These are phyloP conservation scores for Pogoniulus pusillus DNA, from an alignment of 2,797 vertebrate species.

Conservation along the genomic window DNA sequence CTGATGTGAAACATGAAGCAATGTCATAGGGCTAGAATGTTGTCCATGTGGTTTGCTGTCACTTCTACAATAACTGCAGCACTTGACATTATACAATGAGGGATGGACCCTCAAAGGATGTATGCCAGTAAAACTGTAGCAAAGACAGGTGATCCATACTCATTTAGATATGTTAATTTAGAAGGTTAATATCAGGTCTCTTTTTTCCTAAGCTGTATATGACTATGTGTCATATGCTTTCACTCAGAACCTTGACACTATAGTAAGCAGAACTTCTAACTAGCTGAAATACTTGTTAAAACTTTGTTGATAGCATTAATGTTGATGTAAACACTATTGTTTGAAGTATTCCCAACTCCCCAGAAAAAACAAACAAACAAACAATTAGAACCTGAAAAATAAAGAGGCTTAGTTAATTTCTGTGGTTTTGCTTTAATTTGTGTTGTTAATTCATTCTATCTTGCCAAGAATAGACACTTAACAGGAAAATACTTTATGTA, in stretches of 20 bases:
- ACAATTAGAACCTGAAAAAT: neutral
- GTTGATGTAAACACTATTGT: neutral
- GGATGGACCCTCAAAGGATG: neutral
- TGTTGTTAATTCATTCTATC: neutral
- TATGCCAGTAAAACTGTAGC: neutral
- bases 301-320: neutral
- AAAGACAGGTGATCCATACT: neutral
- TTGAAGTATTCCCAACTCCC: neutral
- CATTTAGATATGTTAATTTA: neutral
- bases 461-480: neutral
- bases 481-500: neutral
- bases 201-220: neutral
- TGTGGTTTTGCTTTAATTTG: neutral
- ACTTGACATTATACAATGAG: neutral
- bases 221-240: neutral
- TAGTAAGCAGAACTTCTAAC: neutral
- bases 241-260: neutral
- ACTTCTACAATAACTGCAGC: neutral
- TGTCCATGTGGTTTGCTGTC: neutral
- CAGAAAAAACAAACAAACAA: too few relatives aligned
- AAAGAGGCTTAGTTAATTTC: neutral
- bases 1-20: neutral
- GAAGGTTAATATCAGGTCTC: neutral
- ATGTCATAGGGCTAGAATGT: neutral
- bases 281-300: neutral